Conservation (phyloP, 2,797 vertebrate species). For the Anableps anableps region DNA sequence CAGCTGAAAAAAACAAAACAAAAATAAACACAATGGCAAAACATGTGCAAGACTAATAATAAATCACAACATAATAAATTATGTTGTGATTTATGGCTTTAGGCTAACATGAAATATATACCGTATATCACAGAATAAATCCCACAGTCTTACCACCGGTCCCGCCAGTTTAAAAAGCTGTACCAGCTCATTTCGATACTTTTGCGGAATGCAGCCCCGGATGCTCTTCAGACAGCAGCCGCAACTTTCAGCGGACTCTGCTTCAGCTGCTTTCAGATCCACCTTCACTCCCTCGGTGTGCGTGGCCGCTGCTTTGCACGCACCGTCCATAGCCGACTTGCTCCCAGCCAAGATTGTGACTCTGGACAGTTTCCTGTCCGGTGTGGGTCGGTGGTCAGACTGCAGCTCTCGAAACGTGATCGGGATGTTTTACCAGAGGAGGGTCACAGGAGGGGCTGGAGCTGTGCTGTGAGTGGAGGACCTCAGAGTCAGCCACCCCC, state of each 20-base stretch:
- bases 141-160: slow-evolving; percentile 74
- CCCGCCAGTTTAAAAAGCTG: slow-evolving; percentile 75
- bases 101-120: not conserved
- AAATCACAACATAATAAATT: too few species aligned
- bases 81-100: not conserved
- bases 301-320: not conserved
- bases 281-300: not conserved
- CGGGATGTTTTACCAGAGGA: not conserved
- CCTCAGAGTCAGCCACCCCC: slow-evolving; percentile 4
- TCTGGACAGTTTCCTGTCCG: accelerated
- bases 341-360: not conserved
- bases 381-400: not conserved
- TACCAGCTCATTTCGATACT: slow-evolving; percentile 62
- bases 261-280: not conserved
- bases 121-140: not conserved
- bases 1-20: not conserved
- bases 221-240: slow-evolving; percentile 34
- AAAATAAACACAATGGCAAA: not conserved
- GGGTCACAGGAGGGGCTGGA: not conserved
- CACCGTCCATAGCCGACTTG: slow-evolving; percentile 17
- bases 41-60: not conserved
- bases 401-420: not conserved
- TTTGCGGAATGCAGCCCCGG: slow-evolving; percentile 33
- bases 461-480: not conserved
- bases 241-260: not conserved